Evolutionary conservation across 2,113 vertebrate genomes (phyloP), one percentile per base, ranked within the genome.

Genomic region (Glareola pratincola): DNA sequence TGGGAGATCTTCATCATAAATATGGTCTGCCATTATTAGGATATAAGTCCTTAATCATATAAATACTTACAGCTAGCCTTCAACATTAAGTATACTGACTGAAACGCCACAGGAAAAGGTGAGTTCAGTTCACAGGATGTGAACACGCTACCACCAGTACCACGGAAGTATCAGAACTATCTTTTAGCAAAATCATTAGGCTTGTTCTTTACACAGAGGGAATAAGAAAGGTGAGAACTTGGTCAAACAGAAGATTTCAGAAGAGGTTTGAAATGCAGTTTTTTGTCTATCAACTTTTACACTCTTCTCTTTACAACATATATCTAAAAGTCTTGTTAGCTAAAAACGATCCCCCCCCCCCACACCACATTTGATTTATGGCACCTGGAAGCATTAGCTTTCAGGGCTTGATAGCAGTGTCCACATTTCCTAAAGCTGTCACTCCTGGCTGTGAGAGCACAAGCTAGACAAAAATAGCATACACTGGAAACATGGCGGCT

Each of bases 391-490:
- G 73, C 68, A 41, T 69, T 57, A 77, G 53, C 63, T 73, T 94
- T 75, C 63, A 69, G 75, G 90, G 88, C 80, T 37, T 23, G n/a
- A 64, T 26, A 93, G 77, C 48, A 6, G 82, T 8, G 76, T 32
- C 95, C 94, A 75, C 85, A 37, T 93, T 97, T 97, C 95, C 95
- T 84, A 90, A 93, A 82, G 71, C 94, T 94, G 91, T 92, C 95
- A 92, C 89, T 85, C 91, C 93, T 82, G 37, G 63, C 72, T 81
- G 78, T 16, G 69, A 90, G 74, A 94, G 85, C 85, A 88, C 39
- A 72, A 67, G 78, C 88, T 78, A 56, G 93, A 96, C 94, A 97
- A 97, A 98, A 97, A 97, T 97, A 97, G 97, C 94, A 91, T 36
- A 21, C 63, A 72, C 77, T 95, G 60, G 92, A 96, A 96, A 96